A percentile compares a stretch with the other conserved stretches of the same genome.
phyloP scores from a whole-genome alignment of 1,140 invertebrate genomes.

The Pogonognathellus flavescens region DNA sequence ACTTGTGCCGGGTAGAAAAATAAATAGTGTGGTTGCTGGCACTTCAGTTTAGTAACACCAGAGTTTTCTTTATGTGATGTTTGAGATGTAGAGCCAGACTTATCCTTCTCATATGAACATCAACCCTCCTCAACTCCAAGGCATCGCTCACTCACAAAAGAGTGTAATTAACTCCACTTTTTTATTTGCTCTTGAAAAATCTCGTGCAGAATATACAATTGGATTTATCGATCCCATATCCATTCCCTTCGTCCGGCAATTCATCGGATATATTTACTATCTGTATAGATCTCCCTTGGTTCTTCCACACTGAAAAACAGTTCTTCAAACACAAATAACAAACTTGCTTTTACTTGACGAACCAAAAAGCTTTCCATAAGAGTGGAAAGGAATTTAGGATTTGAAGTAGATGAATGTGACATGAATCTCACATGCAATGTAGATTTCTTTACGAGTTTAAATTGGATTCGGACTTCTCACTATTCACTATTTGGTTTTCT shows the following conservation, averaged over 20 bases:
- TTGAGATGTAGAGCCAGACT: constrained; percentile 13
- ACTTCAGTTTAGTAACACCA: neutral
- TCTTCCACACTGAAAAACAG: constrained; percentile 16
- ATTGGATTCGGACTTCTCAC: constrained; percentile 21
- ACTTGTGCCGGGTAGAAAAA: too few relatives aligned
- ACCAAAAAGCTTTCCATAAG: neutral
- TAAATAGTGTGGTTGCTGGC: too few relatives aligned
- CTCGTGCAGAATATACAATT: constrained; percentile 51
- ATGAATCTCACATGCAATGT: constrained; percentile 44
- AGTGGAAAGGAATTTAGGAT: constrained; percentile 27
- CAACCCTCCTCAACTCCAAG: constrained; percentile 19
- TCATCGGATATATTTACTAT: constrained; percentile 10
- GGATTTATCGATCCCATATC: constrained; percentile 37
- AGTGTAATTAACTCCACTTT: constrained; percentile 56
- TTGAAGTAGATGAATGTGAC: constrained; percentile 37
- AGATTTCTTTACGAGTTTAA: constrained; percentile 37
- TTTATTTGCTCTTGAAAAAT: constrained; percentile 54
- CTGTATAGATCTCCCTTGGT: neutral
- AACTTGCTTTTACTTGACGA: constrained; percentile 23
- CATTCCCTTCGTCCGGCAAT: constrained; percentile 25
- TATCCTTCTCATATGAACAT: neutral
- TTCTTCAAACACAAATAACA: constrained; percentile 40
- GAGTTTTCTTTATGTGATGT: neutral
- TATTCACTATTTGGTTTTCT: constrained; percentile 27
- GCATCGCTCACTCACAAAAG: constrained; percentile 30